Evolutionary conservation across 23 tunicate genomes (phyloP), one percentile per base, ranked within the genome.

Genomic region (Trididemnum miniatum): DNA sequence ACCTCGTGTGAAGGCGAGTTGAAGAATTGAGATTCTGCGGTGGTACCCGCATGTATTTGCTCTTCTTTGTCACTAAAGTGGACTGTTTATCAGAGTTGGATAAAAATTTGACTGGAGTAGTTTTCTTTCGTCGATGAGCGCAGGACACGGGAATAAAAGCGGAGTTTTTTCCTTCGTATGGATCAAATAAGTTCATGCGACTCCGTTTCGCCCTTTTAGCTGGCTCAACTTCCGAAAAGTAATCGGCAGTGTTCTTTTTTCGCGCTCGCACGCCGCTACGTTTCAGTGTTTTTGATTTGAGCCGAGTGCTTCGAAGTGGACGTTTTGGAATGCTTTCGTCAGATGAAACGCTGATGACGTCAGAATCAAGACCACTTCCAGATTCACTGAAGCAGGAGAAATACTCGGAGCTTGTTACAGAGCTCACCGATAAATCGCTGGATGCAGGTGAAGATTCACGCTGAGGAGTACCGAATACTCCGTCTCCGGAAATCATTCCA

Each of bases 361-460:
- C 90, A 26, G 80, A 86, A 71, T 86, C 90, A 25, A 65, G 50
- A 80, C 35, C 59, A 52, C 90, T 86, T 31, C 77, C 66, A 0
- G 69, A 65, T 51, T 78, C 82, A 35, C 82, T 78, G 84, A 37
- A 31, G 77, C 90, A 86, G 36, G 90, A 79, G 35, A 86, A 86
- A 71, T 86, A 86, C 51, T 86, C 90, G 35, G 90, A 86, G 31
- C 90, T 86, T 20, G 82, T 84, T 25, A 15, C 80, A 31, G 90
- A 86, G 39, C 90, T 79, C 7, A 86, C 77, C 24, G 90, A 86
- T 23, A 67, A 71, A 22, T 86, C 90, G 57, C 90, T 86, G 62
- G 84, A 78, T 7, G 83, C 79, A 24, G 90, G 90, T 1, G 90
- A 86, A 22, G 82, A 77, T 54, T 29, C 82, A 7, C 82, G 79